Base-by-base conservation (phyloP, 2,797 vertebrate genomes). In the Cyprinella venusta region DNA sequence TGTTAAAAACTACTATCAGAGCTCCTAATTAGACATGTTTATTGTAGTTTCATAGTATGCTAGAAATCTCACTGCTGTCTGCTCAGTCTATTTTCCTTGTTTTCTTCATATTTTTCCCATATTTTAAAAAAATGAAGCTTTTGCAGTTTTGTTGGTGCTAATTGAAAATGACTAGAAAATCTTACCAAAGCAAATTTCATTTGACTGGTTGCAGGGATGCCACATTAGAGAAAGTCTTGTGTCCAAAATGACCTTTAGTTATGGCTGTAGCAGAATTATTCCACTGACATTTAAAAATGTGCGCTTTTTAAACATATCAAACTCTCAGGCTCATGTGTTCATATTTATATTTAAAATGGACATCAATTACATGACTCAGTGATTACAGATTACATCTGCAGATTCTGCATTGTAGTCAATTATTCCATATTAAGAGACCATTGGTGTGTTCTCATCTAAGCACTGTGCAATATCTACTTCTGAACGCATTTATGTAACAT, bases 201-300 rank as follows among this genome's bases (percentile, higher is more conserved):
- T 59, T 83, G 65, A 71, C 40, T 63, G 52, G 16, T 48, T 48
- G 68, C 40, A 80, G 10, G 16, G 24, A 68, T 69, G 33, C 65
- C 78, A 80, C 65, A 59, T 69, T 70, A 70, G 65, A 56, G 52
- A 76, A 61, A 76, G 45, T 76, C 45, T 40, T 19, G 45, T 26
- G 38, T 42, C 36, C 48, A 64, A 52, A 64, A 30, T 71, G 52
- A 71, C 52, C 67, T 80, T 71, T 80, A 61, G 24, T 70, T 45
- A 26, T 50, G 59, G 48, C 36, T 76, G 36, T 16, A 38, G 33
- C 77, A 56, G 4, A 30, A 33, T 77, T 77, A 26, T 8, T 48
- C 24, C 42, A 69, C 64, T 40, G 65, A 80, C 2, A 40, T 59
- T 61, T 61, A 45, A 45, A 59, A 61, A 9, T 59, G 5, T 80